Evolutionary conservation across 2,888 invertebrate species (phyloP), one percentile per base, ranked within the genome.

Genomic region (Sceliomorpha sp.): DNA sequence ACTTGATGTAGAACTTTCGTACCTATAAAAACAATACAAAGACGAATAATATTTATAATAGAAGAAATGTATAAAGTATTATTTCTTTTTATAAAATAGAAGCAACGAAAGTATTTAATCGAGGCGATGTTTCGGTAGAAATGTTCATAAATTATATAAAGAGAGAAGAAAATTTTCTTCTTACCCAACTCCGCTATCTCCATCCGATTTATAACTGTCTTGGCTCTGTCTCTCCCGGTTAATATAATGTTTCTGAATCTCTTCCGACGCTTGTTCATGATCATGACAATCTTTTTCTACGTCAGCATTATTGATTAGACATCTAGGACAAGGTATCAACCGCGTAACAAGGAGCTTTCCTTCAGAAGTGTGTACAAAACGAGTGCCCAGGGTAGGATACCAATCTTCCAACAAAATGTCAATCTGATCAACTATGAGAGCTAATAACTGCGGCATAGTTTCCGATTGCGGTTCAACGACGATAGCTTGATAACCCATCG

Each of bases 331-430:
- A 0, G 98, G 96, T 69, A 98, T 95, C 53, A 98, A 88, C 6
- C 99, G 91, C 0, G 98, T 98, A 47, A 99, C 96, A 29, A 99
- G 90, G 86, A 98, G 95, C 78, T 96, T 93, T 0, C 99, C 99
- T 79, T 98, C 98, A 0, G 98, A 98, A 0, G 98, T 98, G 88
- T 99, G 99, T 1, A 98, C 97, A 89, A 99, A 99, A 31, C 99
- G 92, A 0, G 98, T 98, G 12, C 98, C 98, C 53, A 98, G 89
- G 0, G 97, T 96, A 0, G 98, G 98, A 88, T 98, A 99, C 99
- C 99, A 99, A 89, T 99, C 99, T 87, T 99, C 99, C 0, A 99
- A 90, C 42, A 99, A 89, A 47, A 98, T 93, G 88, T 99, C 99
- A 70, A 99, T 95, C 84, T 98, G 98, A 87, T 98, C 98, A 0